A percentile compares a stretch with the other conserved stretches of the same genome.
Conservation (phyloP, 2,888 invertebrate genomes). For the Andrena hattorfiana region DNA sequence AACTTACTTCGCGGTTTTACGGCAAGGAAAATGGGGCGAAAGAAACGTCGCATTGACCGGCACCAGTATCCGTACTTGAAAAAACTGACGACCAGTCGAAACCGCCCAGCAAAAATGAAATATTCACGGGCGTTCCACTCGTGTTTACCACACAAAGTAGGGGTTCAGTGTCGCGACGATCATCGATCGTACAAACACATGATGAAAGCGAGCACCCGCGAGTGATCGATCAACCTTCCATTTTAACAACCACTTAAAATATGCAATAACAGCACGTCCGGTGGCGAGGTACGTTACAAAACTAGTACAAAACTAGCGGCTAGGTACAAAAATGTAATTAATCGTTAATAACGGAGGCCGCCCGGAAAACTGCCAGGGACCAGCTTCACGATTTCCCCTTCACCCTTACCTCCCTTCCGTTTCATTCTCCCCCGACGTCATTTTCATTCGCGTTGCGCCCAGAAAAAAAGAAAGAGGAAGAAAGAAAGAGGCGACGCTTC, state of each 20-base stretch:
- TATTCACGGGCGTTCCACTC: constrained; percentile 25
- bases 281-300: constrained; percentile 86
- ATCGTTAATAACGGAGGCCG: constrained; percentile 80
- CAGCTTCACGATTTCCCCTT: constrained; percentile 64
- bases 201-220: constrained; percentile 57
- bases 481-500: constrained; percentile 24
- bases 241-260: constrained; percentile 82
- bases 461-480: not conserved
- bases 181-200: constrained; percentile 48
- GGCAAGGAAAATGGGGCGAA: too few relatives aligned
- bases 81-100: not conserved
- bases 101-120: constrained; percentile 14
- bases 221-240: constrained; percentile 73
- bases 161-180: constrained; percentile 58
- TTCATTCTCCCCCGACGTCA: constrained; percentile 28
- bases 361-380: constrained; percentile 81
- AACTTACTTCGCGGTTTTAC: too few relatives aligned
- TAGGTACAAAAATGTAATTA: constrained; percentile 86
- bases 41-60: too few relatives aligned
- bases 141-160: constrained; percentile 71
- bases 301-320: constrained; percentile 88
- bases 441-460: constrained; percentile 17
- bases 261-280: constrained; percentile 83
- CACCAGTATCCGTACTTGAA: too few relatives aligned
- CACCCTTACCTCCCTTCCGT: constrained; percentile 35